phyloP scores from a whole-genome alignment of 2,797 vertebrate species.

The Helostoma temminkii region DNA sequence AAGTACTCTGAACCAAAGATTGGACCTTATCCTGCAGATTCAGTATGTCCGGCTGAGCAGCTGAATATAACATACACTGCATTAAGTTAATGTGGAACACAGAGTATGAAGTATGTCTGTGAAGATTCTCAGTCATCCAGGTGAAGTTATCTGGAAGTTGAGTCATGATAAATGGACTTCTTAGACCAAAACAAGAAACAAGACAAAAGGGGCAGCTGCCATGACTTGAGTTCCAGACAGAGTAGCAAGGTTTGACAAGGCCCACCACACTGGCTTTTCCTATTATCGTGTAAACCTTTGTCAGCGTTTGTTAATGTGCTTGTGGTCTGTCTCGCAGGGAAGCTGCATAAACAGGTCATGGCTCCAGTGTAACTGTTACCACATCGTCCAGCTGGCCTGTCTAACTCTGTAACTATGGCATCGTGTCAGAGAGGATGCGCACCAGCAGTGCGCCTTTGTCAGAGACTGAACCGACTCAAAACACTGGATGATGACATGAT shows the following conservation, averaged over 20 bases:
- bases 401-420: conserved; percentile 84
- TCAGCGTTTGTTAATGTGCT: background rate
- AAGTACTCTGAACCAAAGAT: background rate
- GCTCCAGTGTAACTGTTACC: conserved; percentile 61
- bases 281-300: background rate
- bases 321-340: conserved; percentile 62
- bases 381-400: conserved; percentile 45
- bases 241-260: no score
- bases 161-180: no score
- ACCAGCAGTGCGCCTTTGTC: conserved; percentile 88
- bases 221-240: no score
- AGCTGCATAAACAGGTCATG: conserved; percentile 62
- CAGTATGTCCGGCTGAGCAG: background rate
- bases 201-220: no score
- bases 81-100: background rate
- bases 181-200: no score
- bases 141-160: no score
- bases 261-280: background rate
- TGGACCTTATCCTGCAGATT: background rate
- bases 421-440: conserved; percentile 82
- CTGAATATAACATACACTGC: background rate
- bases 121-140: no score
- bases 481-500: conserved; percentile 93
- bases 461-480: conserved; percentile 93
- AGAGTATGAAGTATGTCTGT: no score